Base-by-base conservation (phyloP, 2,797 vertebrate species). In the Peromyscus melanophrys region DNA sequence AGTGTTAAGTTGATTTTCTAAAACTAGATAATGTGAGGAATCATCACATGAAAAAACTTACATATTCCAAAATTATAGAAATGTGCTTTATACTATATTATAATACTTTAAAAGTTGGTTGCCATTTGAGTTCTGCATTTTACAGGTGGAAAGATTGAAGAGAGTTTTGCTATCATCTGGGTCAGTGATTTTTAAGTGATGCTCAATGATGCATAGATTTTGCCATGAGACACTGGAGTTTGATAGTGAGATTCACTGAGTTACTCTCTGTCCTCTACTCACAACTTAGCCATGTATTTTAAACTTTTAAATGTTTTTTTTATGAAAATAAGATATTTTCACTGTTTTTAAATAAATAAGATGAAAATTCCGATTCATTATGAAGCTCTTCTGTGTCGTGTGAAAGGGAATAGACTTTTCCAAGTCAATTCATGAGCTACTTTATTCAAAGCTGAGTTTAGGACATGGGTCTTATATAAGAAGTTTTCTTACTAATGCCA, bases 21-120 rank as follows among this genome's bases (percentile, higher is more conserved):
- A 73, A 96, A 84, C 78, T 81, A 92, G 88, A 61, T 91, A 88
- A 67, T 61, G 4, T 61, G 52, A 77, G 27, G 55, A 92, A 25
- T 85, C 90, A 43, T 6, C 49, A 52, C 3, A 55, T 25, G 46
- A 82, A 84, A 77, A 65, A 34, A 89, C 4, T 63, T 25, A 52
- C 11, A 83, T 34, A 59, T 19, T 16, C 69, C 10, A n/a, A 78
- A 61, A 34, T 73, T 6, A 37, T 31, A 4, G 11, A 86, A 94
- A 6, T 8, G 87, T 81, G 25, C 16, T n/a, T 69, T 63, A 34
- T n/a, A 81, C 7, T 23, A 43, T 63, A 80, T 77, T 67, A 25
- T 52, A 82, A 82, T 94, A 90, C 90, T 87, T 92, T 65, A n/a
- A 87, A 49, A 57, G 16, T 71, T 65, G 73, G 4, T 81, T 94